Evolutionary conservation across 2,797 vertebrate species (phyloP), one percentile per base, ranked within the genome.

Genomic region (Hippocampus kuda): DNA sequence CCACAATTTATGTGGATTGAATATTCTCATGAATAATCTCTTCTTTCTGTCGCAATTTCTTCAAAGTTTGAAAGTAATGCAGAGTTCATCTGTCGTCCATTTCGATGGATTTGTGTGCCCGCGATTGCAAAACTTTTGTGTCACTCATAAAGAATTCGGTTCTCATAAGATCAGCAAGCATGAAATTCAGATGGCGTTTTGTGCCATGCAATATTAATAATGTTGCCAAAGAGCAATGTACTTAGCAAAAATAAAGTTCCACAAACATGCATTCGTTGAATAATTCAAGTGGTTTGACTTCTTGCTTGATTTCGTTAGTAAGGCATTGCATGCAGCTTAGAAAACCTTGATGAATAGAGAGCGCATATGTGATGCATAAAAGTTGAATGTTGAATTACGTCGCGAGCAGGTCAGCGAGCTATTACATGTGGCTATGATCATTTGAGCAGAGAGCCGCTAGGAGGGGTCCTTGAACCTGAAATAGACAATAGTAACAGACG

Each of bases 1-100:
- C 79, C 76, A 64, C 67, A 77, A 72, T 42, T 38, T 76, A 76
- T 82, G 83, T 73, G 63, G 57, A 54, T 3, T 27, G 26, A 59
- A 59, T 59, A 59, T 27, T 59, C 11, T 15, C 5, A 59, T 15
- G 6, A 15, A 59, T 59, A 59, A 27, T 27, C 24, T 59, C 13
- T 27, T 59, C 56, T 16, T 26, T 57, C n/a, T 22, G 51, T 20
- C n/a, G 12, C 20, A 54, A 54, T 8, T n/a, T 54, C n/a, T 54
- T 24, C 10, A 56, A 56, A 3, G 2, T 56, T 24, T n/a, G n/a
- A 24, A 56, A 56, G 53, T 1, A 67, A 9, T 34, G 41, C 18
- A 66, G 24, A 44, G 20, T 51, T 20, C 20, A 51, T 51, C 20
- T 22, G 49, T 51, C 20, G 20, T 22, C 20, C 49, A 51, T 51